Evolutionary conservation across 2,113 vertebrate genomes (phyloP), one percentile per base, ranked within the genome.

Genomic region (Gasterosteus nipponicus): DNA sequence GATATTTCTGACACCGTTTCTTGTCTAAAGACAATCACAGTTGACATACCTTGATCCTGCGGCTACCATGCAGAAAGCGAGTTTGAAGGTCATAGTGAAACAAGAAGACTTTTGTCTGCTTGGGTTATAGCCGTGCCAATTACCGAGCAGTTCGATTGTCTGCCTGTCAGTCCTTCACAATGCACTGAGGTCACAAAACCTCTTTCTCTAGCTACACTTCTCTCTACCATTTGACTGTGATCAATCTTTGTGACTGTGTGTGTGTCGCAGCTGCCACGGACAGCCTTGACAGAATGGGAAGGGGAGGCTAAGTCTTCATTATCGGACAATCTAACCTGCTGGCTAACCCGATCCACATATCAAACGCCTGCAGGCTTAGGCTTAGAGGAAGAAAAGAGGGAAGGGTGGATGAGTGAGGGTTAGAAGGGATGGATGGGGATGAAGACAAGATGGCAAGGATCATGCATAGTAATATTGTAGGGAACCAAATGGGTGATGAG

Each of bases 61-160:
- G 0, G 78, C 64, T 57, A 68, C 65, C 64, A 51, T 39, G 47
- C 51, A 66, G 54, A 44, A 41, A 64, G 19, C 62, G 6, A 42
- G 68, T 47, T 86, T 38, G 77, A 73, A 86, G 82, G 74, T 86
- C 71, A 88, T 31, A 46, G 78, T 19, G 51, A 56, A 86, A 79
- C 56, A 77, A 39, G 64, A 81, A 62, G 56, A 59, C 77, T 46
- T 75, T 80, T 85, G 75, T 83, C 39, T 56, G 22, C 58, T 35
- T 67, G 38, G 19, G 44, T 66, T 58, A 35, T 42, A 42, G 18
- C 64, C n/a, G 14, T 59, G 57, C 54, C 63, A 83, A 81, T 86
- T 81, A 84, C 63, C 2, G n/a, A 46, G 71, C 41, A 33, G 22
- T 69, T 72, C 26, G 65, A 71, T 68, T 63, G 57, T 81, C 22